phyloP scores from a whole-genome alignment of 1,140 invertebrate species.

The Dreissena rostriformis region DNA sequence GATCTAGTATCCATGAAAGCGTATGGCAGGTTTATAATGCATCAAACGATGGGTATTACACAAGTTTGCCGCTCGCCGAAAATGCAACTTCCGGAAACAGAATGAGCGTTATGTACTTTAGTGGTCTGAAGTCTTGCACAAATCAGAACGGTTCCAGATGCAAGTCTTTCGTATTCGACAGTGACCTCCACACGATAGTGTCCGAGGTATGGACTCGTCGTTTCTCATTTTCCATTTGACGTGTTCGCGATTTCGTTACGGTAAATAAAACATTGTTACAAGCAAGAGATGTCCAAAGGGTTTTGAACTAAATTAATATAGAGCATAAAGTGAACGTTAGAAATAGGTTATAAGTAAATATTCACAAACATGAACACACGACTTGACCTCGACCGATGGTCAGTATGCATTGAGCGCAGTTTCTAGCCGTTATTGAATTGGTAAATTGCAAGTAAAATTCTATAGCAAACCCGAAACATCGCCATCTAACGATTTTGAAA shows the following conservation, averaged over 20 bases:
- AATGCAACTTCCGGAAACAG: background rate
- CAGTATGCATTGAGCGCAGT: too few relatives aligned
- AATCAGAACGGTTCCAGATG: constrained; percentile 25
- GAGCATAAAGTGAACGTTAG: too few relatives aligned
- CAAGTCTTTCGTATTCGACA: background rate
- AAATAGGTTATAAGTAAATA: too few relatives aligned
- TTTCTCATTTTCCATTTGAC: too few relatives aligned
- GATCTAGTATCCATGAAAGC: background rate
- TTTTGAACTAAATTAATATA: too few relatives aligned
- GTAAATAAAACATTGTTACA: too few relatives aligned
- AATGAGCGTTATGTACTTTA: background rate
- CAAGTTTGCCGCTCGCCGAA: background rate
- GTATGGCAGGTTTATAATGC: too few relatives aligned
- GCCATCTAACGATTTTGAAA: background rate
- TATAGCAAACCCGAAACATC: background rate
- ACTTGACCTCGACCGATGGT: too few relatives aligned
- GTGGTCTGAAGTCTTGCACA: constrained; percentile 9
- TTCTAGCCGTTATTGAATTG: too few relatives aligned
- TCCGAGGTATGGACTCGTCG: constrained; percentile 19
- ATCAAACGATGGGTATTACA: background rate
- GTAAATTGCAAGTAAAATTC: background rate
- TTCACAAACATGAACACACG: too few relatives aligned
- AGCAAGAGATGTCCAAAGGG: too few relatives aligned
- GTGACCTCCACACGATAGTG: constrained; percentile 24
- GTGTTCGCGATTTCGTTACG: too few relatives aligned